Base-by-base conservation (phyloP, 2,113 vertebrate genomes). In the Hyla sarda region DNA sequence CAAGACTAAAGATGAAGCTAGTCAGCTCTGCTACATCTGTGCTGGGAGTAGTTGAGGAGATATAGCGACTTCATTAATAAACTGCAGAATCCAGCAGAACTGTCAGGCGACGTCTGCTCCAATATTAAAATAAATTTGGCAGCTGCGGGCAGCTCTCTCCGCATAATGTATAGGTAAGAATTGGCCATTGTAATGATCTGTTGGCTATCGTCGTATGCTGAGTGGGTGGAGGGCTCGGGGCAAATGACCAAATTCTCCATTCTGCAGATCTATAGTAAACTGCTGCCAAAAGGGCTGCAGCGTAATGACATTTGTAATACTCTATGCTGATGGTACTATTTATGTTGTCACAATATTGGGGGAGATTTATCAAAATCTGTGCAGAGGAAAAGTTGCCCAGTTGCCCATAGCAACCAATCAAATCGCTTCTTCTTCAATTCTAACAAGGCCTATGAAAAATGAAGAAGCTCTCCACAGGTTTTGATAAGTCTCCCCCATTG, bases 91-190 rank as follows among this genome's bases (percentile, higher is more conserved):
- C n/a, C 47, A 54, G 74, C 45, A 52, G 58, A 69, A 32, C 45
- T 85, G 60, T 78, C 60, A 30, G 45, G 16, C 67, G 74, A 78
- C 54, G 75, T 54, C 72, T 32, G 52, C 4, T 84, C 54, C 34
- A 84, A 65, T 48, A 76, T 62, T 76, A 62, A 65, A 76, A 65
- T 34, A 84, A 65, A 48, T 76, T 75, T 84, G 72, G 52, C 82
- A 75, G 30, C 52, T 73, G n/a, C 16, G 37, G 21, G 54, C 25
- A 8, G 69, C 48, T 56, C 19, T 56, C 19, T 83, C 3, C 41
- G 69, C 50, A 83, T 83, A 83, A 83, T 83, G 82, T 56, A 83
- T 73, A 83, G 82, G 82, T 83, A 58, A 58, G n/a, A 25, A 21
- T 34, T 23, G 30, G 47, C 13, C 72, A 25, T 30, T 58, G 67